phyloP scores from a whole-genome alignment of 2,797 vertebrate species.

The Chiloscyllium punctatum region DNA sequence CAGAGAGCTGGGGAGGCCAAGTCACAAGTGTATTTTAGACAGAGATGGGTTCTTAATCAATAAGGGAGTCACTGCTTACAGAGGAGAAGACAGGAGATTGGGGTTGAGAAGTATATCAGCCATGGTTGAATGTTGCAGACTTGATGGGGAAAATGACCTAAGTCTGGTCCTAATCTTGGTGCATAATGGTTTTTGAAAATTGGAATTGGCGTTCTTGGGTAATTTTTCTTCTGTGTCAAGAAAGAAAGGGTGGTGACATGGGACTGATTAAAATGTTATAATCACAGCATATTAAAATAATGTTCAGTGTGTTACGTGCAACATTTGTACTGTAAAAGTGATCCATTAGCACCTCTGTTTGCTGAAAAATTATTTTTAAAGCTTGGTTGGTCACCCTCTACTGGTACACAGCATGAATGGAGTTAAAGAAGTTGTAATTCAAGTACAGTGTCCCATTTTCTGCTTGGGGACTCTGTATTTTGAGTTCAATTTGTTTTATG shows the following conservation, averaged over 20 bases:
- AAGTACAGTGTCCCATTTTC: too few species aligned
- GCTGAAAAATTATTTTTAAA: background rate
- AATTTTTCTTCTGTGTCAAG: background rate
- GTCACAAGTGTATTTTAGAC: too few species aligned
- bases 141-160: background rate
- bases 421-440: background rate
- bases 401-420: background rate
- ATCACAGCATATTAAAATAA: background rate
- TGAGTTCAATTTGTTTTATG: too few species aligned
- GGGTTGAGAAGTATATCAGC: too few species aligned
- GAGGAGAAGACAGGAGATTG: too few species aligned
- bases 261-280: background rate
- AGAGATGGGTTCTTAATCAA: too few species aligned
- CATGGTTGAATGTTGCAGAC: too few species aligned
- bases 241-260: background rate
- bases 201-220: background rate
- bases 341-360: background rate
- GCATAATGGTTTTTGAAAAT: too few species aligned
- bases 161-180: too few species aligned
- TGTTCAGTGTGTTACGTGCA: background rate
- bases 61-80: too few species aligned
- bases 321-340: background rate
- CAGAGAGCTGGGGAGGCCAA: too few species aligned
- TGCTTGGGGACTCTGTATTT: too few species aligned
- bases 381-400: background rate